Conservation (phyloP, 2,888 invertebrate genomes). For the Philereme transversata region DNA sequence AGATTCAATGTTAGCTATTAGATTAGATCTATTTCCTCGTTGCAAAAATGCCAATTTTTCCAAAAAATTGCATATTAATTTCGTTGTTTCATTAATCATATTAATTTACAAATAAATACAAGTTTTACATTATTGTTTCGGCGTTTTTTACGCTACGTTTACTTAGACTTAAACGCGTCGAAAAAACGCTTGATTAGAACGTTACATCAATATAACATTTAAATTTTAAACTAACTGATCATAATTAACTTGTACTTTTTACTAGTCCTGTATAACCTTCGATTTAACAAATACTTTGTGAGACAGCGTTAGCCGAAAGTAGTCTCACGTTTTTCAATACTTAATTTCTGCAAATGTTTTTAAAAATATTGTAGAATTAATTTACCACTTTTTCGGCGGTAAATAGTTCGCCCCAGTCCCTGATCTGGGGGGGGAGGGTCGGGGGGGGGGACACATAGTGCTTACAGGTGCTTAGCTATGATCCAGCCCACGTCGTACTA, state of each 20-base stretch:
- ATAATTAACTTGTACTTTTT: too few relatives aligned
- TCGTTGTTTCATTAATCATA: conserved; percentile 27
- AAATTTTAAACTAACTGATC: conserved; percentile 9
- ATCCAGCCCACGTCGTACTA: too few relatives aligned
- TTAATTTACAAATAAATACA: conserved; percentile 30
- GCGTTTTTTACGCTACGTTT: conserved; percentile 42
- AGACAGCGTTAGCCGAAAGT: too few relatives aligned
- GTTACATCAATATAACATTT: conserved; percentile 18
- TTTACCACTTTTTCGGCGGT: too few relatives aligned
- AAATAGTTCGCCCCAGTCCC: too few relatives aligned
- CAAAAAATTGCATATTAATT: conserved; percentile 26
- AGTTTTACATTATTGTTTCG: conserved; percentile 15
- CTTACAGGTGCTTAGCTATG: too few relatives aligned
- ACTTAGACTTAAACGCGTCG: conserved; percentile 38
- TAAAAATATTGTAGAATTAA: too few relatives aligned
- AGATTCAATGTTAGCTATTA: conserved; percentile 32
- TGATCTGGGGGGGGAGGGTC: too few relatives aligned
- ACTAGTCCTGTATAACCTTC: not conserved
- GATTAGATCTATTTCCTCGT: conserved; percentile 15
- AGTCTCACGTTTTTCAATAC: too few relatives aligned
- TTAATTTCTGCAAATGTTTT: too few relatives aligned
- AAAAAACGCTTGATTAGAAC: conserved; percentile 33
- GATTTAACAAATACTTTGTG: too few relatives aligned
- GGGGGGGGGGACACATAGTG: too few relatives aligned
- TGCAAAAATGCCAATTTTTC: conserved; percentile 34